These are phyloP conservation scores for Dryococelus australis DNA, from an alignment of 2,888 invertebrate genomes.

Conservation along the genomic window DNA sequence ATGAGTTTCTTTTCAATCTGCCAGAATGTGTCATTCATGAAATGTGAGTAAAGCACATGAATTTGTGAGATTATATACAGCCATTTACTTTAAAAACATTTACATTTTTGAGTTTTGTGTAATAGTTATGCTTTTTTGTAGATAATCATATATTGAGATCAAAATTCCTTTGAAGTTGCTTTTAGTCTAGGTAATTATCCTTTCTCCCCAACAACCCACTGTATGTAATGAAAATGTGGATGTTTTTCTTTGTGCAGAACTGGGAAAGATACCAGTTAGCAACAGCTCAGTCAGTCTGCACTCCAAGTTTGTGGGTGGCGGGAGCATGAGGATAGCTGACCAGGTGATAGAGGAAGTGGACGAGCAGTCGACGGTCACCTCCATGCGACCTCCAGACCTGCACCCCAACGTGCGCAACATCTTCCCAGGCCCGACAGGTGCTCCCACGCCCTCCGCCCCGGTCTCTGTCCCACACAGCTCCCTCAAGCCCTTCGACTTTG, in stretches of 20 bases:
- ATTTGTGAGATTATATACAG: no score
- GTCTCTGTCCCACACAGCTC: constrained; percentile 66
- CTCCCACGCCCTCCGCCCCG: constrained; percentile 68
- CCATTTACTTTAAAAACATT: no score
- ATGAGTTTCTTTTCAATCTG: no score
- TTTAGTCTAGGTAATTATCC: no score
- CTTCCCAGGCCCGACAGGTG: constrained; percentile 55
- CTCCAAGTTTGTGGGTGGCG: constrained; percentile 50
- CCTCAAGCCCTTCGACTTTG: constrained; percentile 34
- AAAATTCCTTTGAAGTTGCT: no score
- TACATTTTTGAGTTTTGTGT: no score
- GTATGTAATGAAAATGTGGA: background rate
- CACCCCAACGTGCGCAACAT: constrained; percentile 48
- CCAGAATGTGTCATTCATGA: no score
- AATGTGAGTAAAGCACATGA: no score
- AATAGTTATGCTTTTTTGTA: no score
- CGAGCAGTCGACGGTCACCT: constrained; percentile 82
- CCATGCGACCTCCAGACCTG: constrained; percentile 62
- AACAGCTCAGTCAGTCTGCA: constrained; percentile 46
- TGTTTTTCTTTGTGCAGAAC: background rate
- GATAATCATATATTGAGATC: no score
- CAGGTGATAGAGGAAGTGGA: constrained; percentile 76
- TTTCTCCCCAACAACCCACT: no score
- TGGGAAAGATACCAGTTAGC: constrained; percentile 30
- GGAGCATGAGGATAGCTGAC: constrained; percentile 72